phyloP scores from a whole-genome alignment of 2,797 vertebrate species.

The Pygocentrus nattereri region DNA sequence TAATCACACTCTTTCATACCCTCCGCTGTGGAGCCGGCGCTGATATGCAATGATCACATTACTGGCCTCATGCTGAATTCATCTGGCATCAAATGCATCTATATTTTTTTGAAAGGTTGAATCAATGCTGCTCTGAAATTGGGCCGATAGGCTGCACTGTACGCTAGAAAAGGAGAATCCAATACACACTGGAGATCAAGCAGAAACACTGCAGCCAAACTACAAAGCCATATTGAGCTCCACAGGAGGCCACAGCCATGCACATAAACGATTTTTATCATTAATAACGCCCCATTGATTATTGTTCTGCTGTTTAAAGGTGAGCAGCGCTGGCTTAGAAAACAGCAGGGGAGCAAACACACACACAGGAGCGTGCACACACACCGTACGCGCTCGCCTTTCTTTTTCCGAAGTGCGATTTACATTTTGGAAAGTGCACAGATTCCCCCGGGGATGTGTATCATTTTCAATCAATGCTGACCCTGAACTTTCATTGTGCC shows the following conservation, averaged over 20 bases:
- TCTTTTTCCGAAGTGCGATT: constrained; percentile 66
- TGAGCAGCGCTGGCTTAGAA: constrained; percentile 76
- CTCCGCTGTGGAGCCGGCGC: constrained; percentile 26
- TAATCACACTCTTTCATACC: constrained; percentile 33
- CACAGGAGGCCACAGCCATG: constrained; percentile 69
- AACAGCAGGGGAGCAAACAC: constrained; percentile 70
- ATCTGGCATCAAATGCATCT: constrained; percentile 55
- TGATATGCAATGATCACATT: constrained; percentile 56
- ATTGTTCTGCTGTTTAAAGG: constrained; percentile 83
- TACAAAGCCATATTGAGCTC: constrained; percentile 69
- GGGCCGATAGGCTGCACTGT: constrained; percentile 35
- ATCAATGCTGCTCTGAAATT: constrained; percentile 56
- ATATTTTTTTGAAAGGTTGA: constrained; percentile 61
- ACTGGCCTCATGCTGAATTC: constrained; percentile 56
- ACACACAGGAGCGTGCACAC: neutral
- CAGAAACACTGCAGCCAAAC: constrained; percentile 57
- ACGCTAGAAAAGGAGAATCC: constrained; percentile 52
- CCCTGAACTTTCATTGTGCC: constrained; percentile 82
- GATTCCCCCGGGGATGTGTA: constrained; percentile 71
- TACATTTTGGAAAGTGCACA: constrained; percentile 85
- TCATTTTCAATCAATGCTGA: constrained; percentile 80
- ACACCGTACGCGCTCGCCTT: neutral
- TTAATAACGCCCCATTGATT: constrained; percentile 86
- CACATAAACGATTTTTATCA: constrained; percentile 79
- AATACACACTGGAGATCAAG: constrained; percentile 64